Conservation (phyloP, 2,888 invertebrate genomes). For the Sminthurides aquaticus region DNA sequence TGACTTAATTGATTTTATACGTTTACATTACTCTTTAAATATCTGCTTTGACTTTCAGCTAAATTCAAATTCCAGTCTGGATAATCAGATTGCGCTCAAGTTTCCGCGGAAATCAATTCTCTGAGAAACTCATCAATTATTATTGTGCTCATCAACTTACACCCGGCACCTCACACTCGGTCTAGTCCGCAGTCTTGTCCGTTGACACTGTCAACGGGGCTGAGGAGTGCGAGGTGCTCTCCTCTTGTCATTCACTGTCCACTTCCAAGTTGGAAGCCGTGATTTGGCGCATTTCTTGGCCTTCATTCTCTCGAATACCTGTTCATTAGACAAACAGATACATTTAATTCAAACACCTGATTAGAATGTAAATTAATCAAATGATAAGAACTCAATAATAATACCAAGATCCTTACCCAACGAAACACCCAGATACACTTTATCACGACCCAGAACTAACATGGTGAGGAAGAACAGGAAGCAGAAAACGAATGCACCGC, state of each 20-base stretch:
- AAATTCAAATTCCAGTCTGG: no score
- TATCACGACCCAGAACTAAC: slow-evolving; percentile 44
- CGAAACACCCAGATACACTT: slow-evolving; percentile 28
- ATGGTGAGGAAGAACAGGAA: slow-evolving; percentile 56
- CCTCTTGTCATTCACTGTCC: slow-evolving; percentile 25
- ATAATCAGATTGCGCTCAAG: no score
- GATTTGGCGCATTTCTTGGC: slow-evolving; percentile 40
- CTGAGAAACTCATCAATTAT: no score
- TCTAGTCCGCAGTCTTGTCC: background rate
- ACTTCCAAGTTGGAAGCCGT: slow-evolving; percentile 23
- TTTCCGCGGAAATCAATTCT: no score
- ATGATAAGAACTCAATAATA: no score
- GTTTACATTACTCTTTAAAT: no score
- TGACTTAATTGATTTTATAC: no score
- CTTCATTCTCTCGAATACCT: slow-evolving; percentile 36
- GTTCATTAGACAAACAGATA: background rate
- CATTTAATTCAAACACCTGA: no score
- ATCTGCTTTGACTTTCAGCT: no score
- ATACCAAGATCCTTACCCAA: slow-evolving; percentile 20
- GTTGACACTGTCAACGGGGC: slow-evolving; percentile 6
- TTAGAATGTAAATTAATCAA: no score
- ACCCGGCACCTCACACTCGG: slow-evolving; percentile 2
- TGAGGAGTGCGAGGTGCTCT: slow-evolving; percentile 21
- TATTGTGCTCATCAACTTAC: no score
- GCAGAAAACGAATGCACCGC: slow-evolving; percentile 58